Evolutionary conservation across 2,113 vertebrate genomes (phyloP).

Genomic region (Sphyrna mokarran): DNA sequence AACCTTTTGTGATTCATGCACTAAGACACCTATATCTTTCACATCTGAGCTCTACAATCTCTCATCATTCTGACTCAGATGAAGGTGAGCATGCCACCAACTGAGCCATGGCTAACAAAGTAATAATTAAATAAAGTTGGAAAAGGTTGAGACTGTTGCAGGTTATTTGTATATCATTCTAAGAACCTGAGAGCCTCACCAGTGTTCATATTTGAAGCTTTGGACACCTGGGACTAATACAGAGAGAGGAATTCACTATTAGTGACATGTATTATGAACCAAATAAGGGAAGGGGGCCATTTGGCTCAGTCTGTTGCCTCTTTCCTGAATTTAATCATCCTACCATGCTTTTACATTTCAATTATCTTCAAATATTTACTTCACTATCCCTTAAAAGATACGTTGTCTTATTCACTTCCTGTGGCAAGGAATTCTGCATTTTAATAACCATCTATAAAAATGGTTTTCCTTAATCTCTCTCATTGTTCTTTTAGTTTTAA

Average conservation of each 20-base stretch:
- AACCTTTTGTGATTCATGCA: too few relatives aligned
- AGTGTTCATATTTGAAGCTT: not conserved
- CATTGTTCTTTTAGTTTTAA: not conserved
- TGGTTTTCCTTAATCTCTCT: not conserved
- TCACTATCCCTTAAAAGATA: too few relatives aligned
- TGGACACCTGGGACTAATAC: not conserved
- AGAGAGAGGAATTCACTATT: not conserved
- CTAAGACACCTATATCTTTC: too few relatives aligned
- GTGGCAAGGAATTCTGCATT: not conserved
- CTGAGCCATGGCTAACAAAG: too few relatives aligned
- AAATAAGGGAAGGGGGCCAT: not conserved
- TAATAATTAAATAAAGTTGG: not conserved
- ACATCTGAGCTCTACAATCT: too few relatives aligned
- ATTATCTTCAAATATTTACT: not conserved
- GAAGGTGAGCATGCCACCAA: too few relatives aligned
- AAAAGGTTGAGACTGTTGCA: not conserved
- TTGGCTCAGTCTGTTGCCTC: not conserved
- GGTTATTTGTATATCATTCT: not conserved
- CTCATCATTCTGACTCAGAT: too few relatives aligned
- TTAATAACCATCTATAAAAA: not conserved
- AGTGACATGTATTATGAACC: not conserved
- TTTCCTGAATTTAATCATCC: not conserved
- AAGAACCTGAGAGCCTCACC: not conserved
- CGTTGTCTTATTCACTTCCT: not conserved
- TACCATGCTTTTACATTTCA: not conserved